Evolutionary conservation across 1,140 invertebrate species (phyloP).

Genomic region (Vanessa atalanta): DNA sequence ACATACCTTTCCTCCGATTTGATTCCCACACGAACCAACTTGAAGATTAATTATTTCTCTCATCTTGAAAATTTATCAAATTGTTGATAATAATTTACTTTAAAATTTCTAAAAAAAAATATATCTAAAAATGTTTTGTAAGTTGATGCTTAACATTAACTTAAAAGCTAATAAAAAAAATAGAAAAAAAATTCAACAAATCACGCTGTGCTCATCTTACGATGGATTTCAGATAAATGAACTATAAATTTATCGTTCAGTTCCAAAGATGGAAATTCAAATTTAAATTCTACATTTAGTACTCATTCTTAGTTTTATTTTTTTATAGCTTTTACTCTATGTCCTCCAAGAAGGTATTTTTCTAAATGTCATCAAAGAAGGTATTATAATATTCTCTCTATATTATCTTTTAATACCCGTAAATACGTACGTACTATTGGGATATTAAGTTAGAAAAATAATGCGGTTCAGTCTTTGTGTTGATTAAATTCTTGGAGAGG

Average conservation of each 20-base stretch:
- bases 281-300: conserved; percentile 50
- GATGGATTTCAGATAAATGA: conserved; percentile 70
- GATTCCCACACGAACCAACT: conserved; percentile 71
- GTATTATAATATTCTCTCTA: too few relatives aligned
- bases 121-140: conserved; percentile 51
- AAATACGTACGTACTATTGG: too few relatives aligned
- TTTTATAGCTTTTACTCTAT: too few relatives aligned
- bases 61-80: conserved; percentile 73
- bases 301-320: not conserved
- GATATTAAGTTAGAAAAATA: too few relatives aligned
- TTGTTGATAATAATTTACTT: conserved; percentile 49
- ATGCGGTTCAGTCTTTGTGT: too few relatives aligned
- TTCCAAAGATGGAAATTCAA: conserved; percentile 30
- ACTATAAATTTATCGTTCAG: conserved; percentile 2
- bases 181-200: conserved; percentile 65
- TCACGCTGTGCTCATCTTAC: conserved; percentile 69
- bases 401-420: too few relatives aligned
- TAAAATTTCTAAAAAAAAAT: conserved; percentile 63
- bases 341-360: conserved; percentile 3
- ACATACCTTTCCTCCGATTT: conserved; percentile 72
- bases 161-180: conserved; percentile 72
- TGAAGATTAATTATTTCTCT: conserved; percentile 74
- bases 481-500: too few relatives aligned
- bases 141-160: conserved; percentile 73
- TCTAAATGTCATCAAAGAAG: not conserved